Percentiles rank a stretch among this genome's conserved stretches.
These are phyloP conservation scores for Phalacrocorax carbo DNA, from an alignment of 2,113 vertebrate genomes.

Conservation along the genomic window DNA sequence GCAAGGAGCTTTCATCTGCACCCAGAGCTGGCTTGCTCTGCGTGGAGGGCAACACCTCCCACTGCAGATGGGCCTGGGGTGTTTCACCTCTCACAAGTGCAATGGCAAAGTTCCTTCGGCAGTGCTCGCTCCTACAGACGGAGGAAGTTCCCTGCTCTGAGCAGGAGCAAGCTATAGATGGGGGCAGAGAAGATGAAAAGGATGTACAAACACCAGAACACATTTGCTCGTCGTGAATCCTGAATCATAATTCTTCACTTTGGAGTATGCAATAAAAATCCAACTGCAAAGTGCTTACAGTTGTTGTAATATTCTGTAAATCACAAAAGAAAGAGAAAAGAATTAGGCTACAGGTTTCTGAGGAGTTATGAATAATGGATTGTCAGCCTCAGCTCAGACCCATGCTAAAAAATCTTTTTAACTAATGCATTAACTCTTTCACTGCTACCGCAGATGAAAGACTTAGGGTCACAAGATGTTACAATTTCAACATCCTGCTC, in stretches of 20 bases:
- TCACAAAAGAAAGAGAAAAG: conserved; percentile 28
- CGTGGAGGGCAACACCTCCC: background rate
- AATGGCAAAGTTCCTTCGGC: background rate
- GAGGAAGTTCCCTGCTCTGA: background rate
- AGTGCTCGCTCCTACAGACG: accelerated
- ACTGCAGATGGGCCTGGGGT: accelerated
- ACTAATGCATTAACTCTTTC: conserved; percentile 60
- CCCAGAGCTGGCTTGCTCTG: background rate
- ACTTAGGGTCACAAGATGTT: background rate
- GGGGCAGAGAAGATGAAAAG: background rate
- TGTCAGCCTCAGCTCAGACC: conserved; percentile 34
- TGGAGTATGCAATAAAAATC: background rate
- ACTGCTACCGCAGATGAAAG: conserved; percentile 45
- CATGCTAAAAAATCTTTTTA: conserved; percentile 27
- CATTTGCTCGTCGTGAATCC: background rate
- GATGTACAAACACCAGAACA: background rate
- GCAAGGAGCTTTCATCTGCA: accelerated
- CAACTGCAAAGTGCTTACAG: conserved; percentile 48
- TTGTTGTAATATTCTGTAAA: conserved; percentile 42
- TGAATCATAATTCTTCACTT: conserved; percentile 16
- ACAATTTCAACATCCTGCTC: conserved; percentile 15
- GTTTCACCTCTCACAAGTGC: background rate
- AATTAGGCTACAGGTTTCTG: conserved; percentile 12
- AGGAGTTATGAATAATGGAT: conserved; percentile 52
- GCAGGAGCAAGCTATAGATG: background rate